A percentile compares a stretch with the other conserved stretches of the same genome.
These are phyloP conservation scores for Ianthella basta DNA, from an alignment of 37 sponge, comb jelly and placozoan genomes.

Conservation along the genomic window DNA sequence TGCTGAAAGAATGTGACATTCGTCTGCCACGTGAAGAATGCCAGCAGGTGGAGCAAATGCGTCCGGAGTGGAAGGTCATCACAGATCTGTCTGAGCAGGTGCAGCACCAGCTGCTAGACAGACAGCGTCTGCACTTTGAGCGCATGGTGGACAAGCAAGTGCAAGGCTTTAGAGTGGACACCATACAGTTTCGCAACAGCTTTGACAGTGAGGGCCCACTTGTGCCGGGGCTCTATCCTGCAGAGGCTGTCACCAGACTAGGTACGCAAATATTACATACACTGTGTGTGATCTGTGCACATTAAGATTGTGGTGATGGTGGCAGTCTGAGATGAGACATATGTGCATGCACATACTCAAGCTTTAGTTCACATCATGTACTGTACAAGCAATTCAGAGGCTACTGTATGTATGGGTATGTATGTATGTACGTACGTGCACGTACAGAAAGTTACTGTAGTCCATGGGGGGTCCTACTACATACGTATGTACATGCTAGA, in stretches of 20 bases:
- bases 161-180: slow-evolving; percentile 76
- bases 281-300: too few relatives aligned
- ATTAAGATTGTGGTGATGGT: too few relatives aligned
- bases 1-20: slow-evolving; percentile 57
- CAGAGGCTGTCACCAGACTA: slow-evolving; percentile 79
- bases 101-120: slow-evolving; percentile 56
- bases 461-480: not conserved
- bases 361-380: too few relatives aligned
- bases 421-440: not conserved
- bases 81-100: slow-evolving; percentile 71
- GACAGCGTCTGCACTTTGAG: slow-evolving; percentile 67
- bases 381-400: too few relatives aligned
- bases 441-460: not conserved
- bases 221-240: slow-evolving; percentile 78
- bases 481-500: slow-evolving; percentile 3
- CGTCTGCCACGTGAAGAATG: slow-evolving; percentile 24
- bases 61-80: slow-evolving; percentile 76
- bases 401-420: not conserved
- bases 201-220: slow-evolving; percentile 93
- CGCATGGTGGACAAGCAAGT: slow-evolving; percentile 83
- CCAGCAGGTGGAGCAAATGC: slow-evolving; percentile 50
- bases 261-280: slow-evolving; percentile 27
- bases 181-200: slow-evolving; percentile 86
- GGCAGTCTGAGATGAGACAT: not conserved
- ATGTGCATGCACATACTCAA: slow-evolving; percentile 7